Conservation (phyloP, 2,113 vertebrate genomes). For the Archilochus colubris region DNA sequence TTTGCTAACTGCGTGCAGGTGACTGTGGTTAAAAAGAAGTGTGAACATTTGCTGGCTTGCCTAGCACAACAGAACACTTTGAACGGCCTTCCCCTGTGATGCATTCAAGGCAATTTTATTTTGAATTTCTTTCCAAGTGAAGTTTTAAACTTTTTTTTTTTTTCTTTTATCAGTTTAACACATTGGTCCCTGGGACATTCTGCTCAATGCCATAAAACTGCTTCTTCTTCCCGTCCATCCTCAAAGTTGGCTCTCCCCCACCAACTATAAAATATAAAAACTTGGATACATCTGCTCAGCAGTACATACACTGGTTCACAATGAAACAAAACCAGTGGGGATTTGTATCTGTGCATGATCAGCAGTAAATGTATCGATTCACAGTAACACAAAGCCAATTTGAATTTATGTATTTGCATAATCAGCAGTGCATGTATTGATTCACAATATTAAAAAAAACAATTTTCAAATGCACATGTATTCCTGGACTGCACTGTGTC, state of each 20-base stretch:
- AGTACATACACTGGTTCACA: background rate
- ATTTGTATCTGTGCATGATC: background rate
- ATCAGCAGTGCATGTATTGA: background rate
- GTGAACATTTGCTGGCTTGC: slow-evolving; percentile 62
- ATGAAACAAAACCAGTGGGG: background rate
- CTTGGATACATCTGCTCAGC: background rate
- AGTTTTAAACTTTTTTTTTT: slow-evolving; percentile 21
- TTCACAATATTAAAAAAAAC: background rate
- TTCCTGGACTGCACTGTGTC: background rate
- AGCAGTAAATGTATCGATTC: background rate
- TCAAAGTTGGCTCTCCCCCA: background rate
- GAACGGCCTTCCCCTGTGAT: slow-evolving; percentile 1
- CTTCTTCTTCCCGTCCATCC: background rate
- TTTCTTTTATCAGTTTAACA: slow-evolving; percentile 33
- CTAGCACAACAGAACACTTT: slow-evolving; percentile 33
- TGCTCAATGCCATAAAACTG: background rate
- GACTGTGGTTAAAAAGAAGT: slow-evolving; percentile 48
- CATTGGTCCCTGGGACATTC: slow-evolving; percentile 17
- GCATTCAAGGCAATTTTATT: slow-evolving; percentile 17
- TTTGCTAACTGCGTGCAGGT: slow-evolving; percentile 39
- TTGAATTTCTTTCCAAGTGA: slow-evolving; percentile 38
- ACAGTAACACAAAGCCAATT: background rate
- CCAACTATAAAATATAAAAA: background rate
- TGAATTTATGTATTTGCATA: background rate
- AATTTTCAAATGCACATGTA: background rate